These are phyloP conservation scores for Hyposoter didymator DNA, from an alignment of 2,888 invertebrate genomes.

Conservation along the genomic window DNA sequence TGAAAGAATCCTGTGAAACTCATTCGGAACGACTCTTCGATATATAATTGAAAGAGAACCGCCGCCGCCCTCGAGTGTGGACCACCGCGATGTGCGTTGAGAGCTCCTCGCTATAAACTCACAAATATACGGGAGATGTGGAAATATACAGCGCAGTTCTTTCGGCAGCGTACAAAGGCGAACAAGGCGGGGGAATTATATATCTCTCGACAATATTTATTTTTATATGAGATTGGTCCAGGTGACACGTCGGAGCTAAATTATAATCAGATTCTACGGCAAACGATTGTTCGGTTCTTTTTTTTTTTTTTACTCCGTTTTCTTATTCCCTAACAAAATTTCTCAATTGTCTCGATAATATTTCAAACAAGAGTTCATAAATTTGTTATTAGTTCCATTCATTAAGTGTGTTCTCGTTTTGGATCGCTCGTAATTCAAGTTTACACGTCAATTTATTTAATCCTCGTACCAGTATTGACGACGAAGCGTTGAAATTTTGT, in stretches of 20 bases:
- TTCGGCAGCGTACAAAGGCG: constrained; percentile 50
- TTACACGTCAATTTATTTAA: constrained; percentile 1
- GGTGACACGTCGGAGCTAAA: constrained; percentile 25
- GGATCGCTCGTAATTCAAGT: constrained; percentile 4
- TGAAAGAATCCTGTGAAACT: constrained; percentile 65
- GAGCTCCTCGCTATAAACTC: constrained; percentile 76
- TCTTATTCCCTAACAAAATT: not conserved
- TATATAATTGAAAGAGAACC: constrained; percentile 80
- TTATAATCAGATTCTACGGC: constrained; percentile 45
- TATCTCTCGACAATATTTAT: constrained; percentile 52
- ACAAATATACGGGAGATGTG: constrained; percentile 73
- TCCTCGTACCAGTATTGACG: constrained; percentile 33
- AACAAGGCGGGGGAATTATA: not conserved
- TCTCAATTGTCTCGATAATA: not conserved
- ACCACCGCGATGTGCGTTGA: constrained; percentile 73
- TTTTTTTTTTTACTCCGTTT: not conserved
- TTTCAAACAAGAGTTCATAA: not conserved
- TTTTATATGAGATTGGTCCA: constrained; percentile 21
- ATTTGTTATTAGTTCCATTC: constrained; percentile 14
- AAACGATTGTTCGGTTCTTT: constrained; percentile 33
- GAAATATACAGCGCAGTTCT: constrained; percentile 45
- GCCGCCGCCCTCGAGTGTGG: constrained; percentile 72
- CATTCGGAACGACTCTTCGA: constrained; percentile 67
- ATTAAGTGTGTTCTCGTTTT: not conserved
- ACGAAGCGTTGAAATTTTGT: constrained; percentile 42